Evolutionary conservation across 2,113 vertebrate species (phyloP), one percentile per base, ranked within the genome.

Genomic region (Accipiter cooperii): DNA sequence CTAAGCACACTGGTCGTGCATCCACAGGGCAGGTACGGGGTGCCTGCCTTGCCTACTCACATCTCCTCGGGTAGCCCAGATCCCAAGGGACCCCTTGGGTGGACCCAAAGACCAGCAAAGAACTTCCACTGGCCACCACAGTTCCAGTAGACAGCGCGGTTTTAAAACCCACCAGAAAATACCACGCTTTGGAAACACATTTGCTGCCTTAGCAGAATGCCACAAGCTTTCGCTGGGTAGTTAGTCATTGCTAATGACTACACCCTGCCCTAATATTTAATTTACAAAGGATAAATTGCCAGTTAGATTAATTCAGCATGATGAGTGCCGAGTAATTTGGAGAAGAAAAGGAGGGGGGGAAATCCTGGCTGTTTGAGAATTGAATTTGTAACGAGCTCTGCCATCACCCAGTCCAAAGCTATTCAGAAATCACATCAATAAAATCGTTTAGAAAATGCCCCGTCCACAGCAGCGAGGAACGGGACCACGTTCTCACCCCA

Each of bases 361-460:
- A 86, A 12, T 36, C 57, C 46, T 21, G 71, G 33, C 63, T 40
- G 52, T 36, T 71, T 42, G 71, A 80, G 64, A 52, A 61, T 33
- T 24, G 58, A 40, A 42, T 91, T 42, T n/a, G 38, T 16, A 66
- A 54, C 0, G 0, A 77, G 89, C 57, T 73, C 26, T 17, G 34
- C 55, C 28, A 6, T 26, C 17, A 2, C 29, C 42, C 6, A 0
- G 24, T 17, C 34, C 47, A 17, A 44, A 76, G 73, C 8, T 28
- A 4, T 12, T 19, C 0, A 0, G 80, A 54, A 14, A 36, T 49
- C 8, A 5, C 28, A 8, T 1, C 0, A 0, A 4, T 17, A 5
- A 40, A 28, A 29, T 1, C 11, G 49, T 13, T 84, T 36, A 17
- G 54, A 17, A 40, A 51, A 33, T 0, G 0, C 14, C 16, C 9